Evolutionary conservation across 1,140 invertebrate species (phyloP).

Genomic region (Lepidurus packardi): DNA sequence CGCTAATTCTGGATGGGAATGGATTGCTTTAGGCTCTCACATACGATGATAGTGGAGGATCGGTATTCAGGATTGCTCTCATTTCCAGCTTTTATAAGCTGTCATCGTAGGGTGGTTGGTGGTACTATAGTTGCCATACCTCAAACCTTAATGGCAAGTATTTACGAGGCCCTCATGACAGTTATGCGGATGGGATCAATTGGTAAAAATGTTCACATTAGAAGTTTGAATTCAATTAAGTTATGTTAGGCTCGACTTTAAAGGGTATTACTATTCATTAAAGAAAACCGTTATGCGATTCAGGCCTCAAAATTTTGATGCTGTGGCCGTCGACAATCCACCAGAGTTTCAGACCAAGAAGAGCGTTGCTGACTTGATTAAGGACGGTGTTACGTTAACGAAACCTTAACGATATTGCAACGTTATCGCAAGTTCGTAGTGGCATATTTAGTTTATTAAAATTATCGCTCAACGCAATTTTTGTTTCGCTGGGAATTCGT

Average conservation of each 20-base stretch:
- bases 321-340: neutral
- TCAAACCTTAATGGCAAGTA: neutral
- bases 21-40: neutral
- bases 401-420: neutral
- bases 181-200: neutral
- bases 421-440: too few species aligned
- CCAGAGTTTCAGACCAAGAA: neutral
- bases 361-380: neutral
- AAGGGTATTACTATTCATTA: neutral
- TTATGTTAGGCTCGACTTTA: neutral
- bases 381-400: neutral
- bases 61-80: neutral
- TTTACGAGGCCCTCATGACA: neutral
- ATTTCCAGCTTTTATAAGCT: neutral
- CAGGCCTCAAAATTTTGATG: neutral
- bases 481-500: too few species aligned
- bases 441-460: too few species aligned
- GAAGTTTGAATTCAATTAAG: neutral
- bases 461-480: too few species aligned
- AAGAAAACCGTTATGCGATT: neutral
- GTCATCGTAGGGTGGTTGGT: neutral
- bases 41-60: neutral
- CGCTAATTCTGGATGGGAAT: neutral
- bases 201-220: neutral
- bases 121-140: neutral